A percentile compares a stretch with the other conserved stretches of the same genome.
Evolutionary conservation across 2,888 invertebrate species (phyloP).

Genomic region (Incurvaria masculella): DNA sequence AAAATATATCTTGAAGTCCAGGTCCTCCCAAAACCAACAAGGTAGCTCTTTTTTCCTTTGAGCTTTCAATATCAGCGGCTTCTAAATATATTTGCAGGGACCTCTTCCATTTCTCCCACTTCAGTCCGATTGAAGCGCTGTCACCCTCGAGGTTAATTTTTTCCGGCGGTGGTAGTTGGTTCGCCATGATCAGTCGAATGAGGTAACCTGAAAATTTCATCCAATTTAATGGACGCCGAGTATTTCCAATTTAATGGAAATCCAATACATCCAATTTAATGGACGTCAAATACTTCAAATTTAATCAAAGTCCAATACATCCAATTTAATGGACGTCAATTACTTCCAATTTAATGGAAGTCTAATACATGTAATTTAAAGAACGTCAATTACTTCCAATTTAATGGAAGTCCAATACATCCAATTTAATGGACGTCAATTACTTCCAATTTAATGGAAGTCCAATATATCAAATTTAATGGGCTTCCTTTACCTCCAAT

Average conservation of each 20-base stretch:
- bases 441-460: slow-evolving; percentile 1
- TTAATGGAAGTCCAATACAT: background rate
- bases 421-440: too few relatives aligned
- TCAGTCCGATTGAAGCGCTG: slow-evolving; percentile 15
- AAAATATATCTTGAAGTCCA: slow-evolving; percentile 11
- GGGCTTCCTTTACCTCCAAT: too few relatives aligned
- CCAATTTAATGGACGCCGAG: background rate
- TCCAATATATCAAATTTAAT: background rate
- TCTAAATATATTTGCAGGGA: slow-evolving; percentile 19
- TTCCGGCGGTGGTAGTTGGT: background rate
- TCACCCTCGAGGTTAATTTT: slow-evolving; percentile 7
- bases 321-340: too few relatives aligned
- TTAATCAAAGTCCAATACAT: background rate
- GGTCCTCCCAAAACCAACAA: background rate
- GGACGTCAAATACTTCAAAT: background rate
- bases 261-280: slow-evolving; percentile 1
- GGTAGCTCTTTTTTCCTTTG: too few relatives aligned
- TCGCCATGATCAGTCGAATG: background rate
- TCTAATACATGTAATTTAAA: background rate
- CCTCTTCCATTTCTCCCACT: slow-evolving; percentile 20
- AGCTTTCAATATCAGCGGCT: slow-evolving; percentile 17
- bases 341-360: too few relatives aligned
- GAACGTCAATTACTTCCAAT: background rate
- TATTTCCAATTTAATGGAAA: slow-evolving; percentile 1
- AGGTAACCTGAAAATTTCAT: slow-evolving; percentile 1